Evolutionary conservation across 2,888 invertebrate species (phyloP), one percentile per base, ranked within the genome.

Genomic region (Seira ritae): DNA sequence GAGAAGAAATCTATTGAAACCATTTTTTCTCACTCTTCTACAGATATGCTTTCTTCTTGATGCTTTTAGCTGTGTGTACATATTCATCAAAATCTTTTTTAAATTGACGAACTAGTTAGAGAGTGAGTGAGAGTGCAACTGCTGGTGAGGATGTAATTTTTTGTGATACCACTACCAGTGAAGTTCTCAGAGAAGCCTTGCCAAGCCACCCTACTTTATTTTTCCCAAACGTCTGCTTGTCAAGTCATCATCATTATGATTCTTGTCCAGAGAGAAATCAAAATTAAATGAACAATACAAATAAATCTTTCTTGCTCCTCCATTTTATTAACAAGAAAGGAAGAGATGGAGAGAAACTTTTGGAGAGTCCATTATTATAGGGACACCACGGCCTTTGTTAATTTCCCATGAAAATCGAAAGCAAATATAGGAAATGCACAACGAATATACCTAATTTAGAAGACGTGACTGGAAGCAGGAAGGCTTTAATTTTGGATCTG

Each of bases 401-500:
- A 31, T 31, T 31, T 31, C 31, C 31, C 31, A 31, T 31, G 31
- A 31, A 31, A 31, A 31, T 31, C 3, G 31, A 31, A 8, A 31
- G 31, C 31, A 31, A 31, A 31, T 31, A 31, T 31, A 31, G 31
- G 31, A 31, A 31, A 31, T 8, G 31, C 31, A 31, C 31, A 31
- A 8, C 31, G 8, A 31, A 12, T 50, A 3, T n/a, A 50, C 12
- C 17, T 12, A n/a, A 50, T 50, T 50, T n/a, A 50, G 50, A 15
- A 50, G 55, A 24, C 75, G 67, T 55, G 67, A 68, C n/a, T 76
- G 69, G 76, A 76, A 76, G 62, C 76, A 76, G 69, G 76, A 76
- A 76, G 69, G 22, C 69, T 62, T 69, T 69, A 68, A 76, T 76
- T 76, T 76, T 60, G 2, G 31, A n/a, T 76, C 50, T 4, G 31